Evolutionary conservation across 1,140 invertebrate species (phyloP).

Genomic region (Druon quercuslanigerum): DNA sequence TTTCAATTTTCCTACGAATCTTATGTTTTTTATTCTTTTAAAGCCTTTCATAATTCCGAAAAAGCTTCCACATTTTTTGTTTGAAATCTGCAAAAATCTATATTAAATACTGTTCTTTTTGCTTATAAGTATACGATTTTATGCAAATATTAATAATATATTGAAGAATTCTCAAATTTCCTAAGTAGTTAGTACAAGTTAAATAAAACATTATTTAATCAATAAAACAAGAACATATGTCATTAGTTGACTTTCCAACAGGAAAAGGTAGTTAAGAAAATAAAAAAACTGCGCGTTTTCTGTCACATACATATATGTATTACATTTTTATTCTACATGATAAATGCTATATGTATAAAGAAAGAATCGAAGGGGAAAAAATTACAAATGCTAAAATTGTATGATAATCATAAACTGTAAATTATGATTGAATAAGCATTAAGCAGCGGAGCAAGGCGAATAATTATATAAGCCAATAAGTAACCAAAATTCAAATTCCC

Average conservation of each 20-base stretch:
- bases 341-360: conserved; percentile 65
- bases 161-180: too few species aligned
- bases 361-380: conserved; percentile 42
- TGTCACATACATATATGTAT: conserved; percentile 57
- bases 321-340: conserved; percentile 59
- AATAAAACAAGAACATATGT: too few species aligned
- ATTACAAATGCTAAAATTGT: conserved; percentile 63
- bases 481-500: not conserved
- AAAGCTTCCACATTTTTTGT: too few species aligned
- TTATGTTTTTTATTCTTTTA: too few species aligned
- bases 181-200: too few species aligned
- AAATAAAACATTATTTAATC: too few species aligned
- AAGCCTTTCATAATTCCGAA: too few species aligned
- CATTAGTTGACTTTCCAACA: not conserved
- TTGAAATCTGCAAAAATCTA: too few species aligned
- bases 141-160: too few species aligned
- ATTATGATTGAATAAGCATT: not conserved
- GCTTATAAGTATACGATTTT: too few species aligned
- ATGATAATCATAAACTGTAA: conserved; percentile 39
- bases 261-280: conserved; percentile 32
- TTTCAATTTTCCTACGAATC: too few species aligned
- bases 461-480: conserved; percentile 20
- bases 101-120: too few species aligned
- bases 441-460: not conserved
- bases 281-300: conserved; percentile 32